These are phyloP conservation scores for Philereme transversata DNA, from an alignment of 2,888 invertebrate genomes.

Conservation along the genomic window DNA sequence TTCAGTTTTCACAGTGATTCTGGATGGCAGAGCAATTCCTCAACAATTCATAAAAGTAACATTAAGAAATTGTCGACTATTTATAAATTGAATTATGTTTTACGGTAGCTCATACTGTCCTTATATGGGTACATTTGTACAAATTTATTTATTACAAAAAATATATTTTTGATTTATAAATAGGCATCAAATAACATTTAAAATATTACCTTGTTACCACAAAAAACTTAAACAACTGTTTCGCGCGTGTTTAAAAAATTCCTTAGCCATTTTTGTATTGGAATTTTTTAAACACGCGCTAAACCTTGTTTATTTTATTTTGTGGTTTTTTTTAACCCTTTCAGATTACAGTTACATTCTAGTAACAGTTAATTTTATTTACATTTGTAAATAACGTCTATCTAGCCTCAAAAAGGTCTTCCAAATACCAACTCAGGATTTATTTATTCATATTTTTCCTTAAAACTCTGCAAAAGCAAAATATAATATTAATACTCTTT, in stretches of 20 bases:
- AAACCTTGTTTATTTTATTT: no score
- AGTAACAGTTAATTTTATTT: conserved; percentile 6
- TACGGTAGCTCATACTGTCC: conserved; percentile 13
- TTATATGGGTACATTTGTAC: conserved; percentile 3
- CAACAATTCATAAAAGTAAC: no score
- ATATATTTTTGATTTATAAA: conserved; percentile 12
- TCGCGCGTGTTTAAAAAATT: no score
- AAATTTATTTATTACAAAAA: conserved; percentile 14
- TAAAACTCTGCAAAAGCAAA: neutral
- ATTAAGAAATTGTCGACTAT: neutral
- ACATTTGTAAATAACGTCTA: conserved; percentile 8
- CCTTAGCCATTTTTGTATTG: no score
- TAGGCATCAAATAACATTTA: conserved; percentile 25
- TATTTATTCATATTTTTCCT: no score
- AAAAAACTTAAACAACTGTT: no score
- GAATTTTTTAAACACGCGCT: no score
- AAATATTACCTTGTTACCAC: neutral
- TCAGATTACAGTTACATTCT: no score
- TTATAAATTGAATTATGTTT: conserved; percentile 6
- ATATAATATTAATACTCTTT: neutral
- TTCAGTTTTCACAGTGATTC: no score
- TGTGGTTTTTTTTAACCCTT: no score
- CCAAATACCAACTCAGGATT: conserved; percentile 5
- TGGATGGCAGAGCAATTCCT: no score
- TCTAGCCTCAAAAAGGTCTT: conserved; percentile 15